These are phyloP conservation scores for Acrocephalus kingi DNA, from an alignment of 2,113 vertebrate species.

Conservation along the genomic window DNA sequence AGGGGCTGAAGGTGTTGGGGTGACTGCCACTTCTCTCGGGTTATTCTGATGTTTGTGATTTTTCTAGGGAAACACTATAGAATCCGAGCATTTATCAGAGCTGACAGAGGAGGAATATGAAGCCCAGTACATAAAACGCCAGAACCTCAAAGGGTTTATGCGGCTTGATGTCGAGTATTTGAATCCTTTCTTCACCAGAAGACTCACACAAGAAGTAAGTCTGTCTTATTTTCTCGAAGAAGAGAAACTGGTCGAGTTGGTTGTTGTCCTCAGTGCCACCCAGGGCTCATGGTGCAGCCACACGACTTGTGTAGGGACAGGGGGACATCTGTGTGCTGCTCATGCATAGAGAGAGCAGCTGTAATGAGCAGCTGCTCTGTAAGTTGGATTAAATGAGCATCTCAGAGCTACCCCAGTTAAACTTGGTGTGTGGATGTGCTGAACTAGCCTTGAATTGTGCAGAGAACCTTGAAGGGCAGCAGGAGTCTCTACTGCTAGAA, in stretches of 20 bases:
- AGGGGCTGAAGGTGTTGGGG: background rate
- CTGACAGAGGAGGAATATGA: slow-evolving; percentile 98
- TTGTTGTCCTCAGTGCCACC: background rate
- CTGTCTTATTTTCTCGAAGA: background rate
- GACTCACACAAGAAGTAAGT: slow-evolving; percentile 94
- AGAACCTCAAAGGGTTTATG: slow-evolving; percentile 97
- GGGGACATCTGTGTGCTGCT: background rate
- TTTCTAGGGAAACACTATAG: slow-evolving; percentile 89
- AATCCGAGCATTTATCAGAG: slow-evolving; percentile 94
- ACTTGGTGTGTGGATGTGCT: background rate
- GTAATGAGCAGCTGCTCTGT: background rate
- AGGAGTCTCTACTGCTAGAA: background rate
- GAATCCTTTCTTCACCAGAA: slow-evolving; percentile 96
- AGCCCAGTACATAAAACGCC: slow-evolving; percentile 90
- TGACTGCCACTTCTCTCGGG: background rate
- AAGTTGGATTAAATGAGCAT: background rate
- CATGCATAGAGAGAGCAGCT: background rate
- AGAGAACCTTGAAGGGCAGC: background rate
- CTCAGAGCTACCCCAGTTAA: background rate
- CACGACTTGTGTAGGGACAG: background rate
- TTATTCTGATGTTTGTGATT: background rate
- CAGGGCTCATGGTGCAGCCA: background rate
- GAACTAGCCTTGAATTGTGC: background rate
- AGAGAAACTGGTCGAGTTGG: background rate
- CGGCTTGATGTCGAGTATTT: slow-evolving; percentile 97